These are phyloP conservation scores for Pachyramphus minor DNA, from an alignment of 2,113 vertebrate species.

Conservation along the genomic window DNA sequence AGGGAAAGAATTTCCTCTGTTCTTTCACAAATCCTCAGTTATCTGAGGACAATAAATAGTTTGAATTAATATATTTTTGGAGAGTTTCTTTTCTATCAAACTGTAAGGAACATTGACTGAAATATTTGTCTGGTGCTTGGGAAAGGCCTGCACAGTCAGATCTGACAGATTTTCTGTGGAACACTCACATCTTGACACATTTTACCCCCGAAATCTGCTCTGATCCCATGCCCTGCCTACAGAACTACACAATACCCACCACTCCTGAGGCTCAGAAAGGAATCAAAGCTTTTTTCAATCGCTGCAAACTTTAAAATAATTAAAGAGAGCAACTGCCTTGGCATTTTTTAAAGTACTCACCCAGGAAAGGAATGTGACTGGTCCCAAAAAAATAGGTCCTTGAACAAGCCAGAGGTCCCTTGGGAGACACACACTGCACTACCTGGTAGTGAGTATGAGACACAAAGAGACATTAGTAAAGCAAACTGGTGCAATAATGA, in stretches of 20 bases:
- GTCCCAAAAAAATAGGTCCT: constrained; percentile 94
- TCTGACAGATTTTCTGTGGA: background rate
- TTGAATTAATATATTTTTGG: background rate
- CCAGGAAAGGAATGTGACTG: constrained; percentile 87
- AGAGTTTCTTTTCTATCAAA: background rate
- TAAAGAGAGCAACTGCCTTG: background rate
- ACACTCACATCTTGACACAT: background rate
- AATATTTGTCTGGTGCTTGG: background rate
- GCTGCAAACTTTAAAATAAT: background rate
- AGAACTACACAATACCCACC: background rate
- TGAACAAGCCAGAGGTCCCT: constrained; percentile 89
- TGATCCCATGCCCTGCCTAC: background rate
- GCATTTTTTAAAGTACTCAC: constrained; percentile 68
- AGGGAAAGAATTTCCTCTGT: background rate
- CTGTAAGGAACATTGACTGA: background rate
- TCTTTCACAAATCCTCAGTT: background rate
- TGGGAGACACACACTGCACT: constrained; percentile 91
- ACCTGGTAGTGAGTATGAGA: constrained; percentile 71
- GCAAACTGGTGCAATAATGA: background rate
- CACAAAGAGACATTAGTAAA: background rate
- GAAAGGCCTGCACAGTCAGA: background rate
- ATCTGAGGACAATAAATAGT: background rate
- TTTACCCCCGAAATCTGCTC: background rate
- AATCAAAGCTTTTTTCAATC: background rate
- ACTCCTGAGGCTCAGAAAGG: background rate